Conservation (phyloP, 2,797 vertebrate genomes). For the Bryconaethiops microstoma region DNA sequence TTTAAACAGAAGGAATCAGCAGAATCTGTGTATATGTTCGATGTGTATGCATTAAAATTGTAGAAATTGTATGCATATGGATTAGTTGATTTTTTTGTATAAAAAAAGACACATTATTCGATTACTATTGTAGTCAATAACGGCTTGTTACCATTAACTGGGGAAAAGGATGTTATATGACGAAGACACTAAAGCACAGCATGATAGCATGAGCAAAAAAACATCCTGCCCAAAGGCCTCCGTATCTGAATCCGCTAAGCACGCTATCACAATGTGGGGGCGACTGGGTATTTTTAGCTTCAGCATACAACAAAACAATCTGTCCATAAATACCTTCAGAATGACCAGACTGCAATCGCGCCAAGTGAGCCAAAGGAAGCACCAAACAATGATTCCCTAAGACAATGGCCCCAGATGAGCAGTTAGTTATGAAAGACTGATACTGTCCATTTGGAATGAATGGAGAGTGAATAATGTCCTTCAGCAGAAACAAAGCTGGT, state of each 20-base stretch:
- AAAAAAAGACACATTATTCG: too few relatives aligned
- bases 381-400: slow-evolving; percentile 47
- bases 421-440: slow-evolving; percentile 34
- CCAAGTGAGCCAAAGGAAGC: slow-evolving; percentile 44
- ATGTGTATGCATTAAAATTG: too few relatives aligned
- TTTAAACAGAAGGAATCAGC: too few relatives aligned
- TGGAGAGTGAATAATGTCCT: slow-evolving; percentile 29
- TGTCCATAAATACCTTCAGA: slow-evolving; percentile 52
- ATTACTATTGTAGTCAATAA: too few relatives aligned
- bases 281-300: slow-evolving; percentile 69
- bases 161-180: slow-evolving; percentile 3
- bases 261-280: slow-evolving; percentile 32
- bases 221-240: slow-evolving; percentile 29
- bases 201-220: slow-evolving; percentile 28
- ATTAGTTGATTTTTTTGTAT: too few relatives aligned
- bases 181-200: neutral
- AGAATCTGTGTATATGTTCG: too few relatives aligned
- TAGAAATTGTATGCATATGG: too few relatives aligned
- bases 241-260: slow-evolving; percentile 29
- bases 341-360: slow-evolving; percentile 30
- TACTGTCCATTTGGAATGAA: slow-evolving; percentile 30
- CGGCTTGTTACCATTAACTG: neutral
- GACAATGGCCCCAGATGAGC: slow-evolving; percentile 45
- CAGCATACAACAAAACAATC: slow-evolving; percentile 69
- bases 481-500: slow-evolving; percentile 21